Evolutionary conservation across 2,113 vertebrate species (phyloP), one percentile per base, ranked within the genome.

Genomic region (Arizona elegans): DNA sequence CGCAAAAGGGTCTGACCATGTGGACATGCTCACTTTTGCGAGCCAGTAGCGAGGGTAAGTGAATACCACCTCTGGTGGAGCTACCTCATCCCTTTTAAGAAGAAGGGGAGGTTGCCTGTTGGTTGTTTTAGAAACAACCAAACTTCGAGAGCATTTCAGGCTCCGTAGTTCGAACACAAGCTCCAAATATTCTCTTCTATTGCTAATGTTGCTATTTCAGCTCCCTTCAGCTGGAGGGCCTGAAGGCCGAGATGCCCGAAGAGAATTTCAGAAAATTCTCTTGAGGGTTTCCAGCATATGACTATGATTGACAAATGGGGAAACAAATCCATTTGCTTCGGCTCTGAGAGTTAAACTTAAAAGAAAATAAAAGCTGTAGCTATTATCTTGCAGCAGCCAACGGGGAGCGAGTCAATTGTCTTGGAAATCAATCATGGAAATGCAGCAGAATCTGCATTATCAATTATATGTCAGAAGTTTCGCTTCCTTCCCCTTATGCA

Each of bases 401-500:
- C 56, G 24, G 8, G 1, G 0, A 89, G 21, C 26, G n/a, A 90
- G 75, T 93, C 65, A 92, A 90, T 93, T 1, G 87, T 89, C 92
- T 33, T 92, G 52, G 91, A 92, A 94, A 21, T 47, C 33, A 56
- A 0, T 92, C 29, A 53, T 87, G 92, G 29, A 53, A 62, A 92
- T 88, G 56, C 86, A 54, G 91, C 19, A 29, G 53, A n/a, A 91
- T 88, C 89, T 93, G 47, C 90, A 47, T 94, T 92, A 93, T 91
- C 65, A 94, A 29, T 89, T 92, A 92, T 56, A 75, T 91, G 9
- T 52, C n/a, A 92, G 92, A 85, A 43, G 26, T n/a, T 93, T 33
- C 8, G 3, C 17, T 5, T 54, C 62, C 53, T 26, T 43, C 38
- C 87, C 53, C 26, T 50, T 65, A 56, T 29, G 17, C 91, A 7